Evolutionary conservation across 1,140 invertebrate genomes (phyloP).

Genomic region (Anoplophora glabripennis): DNA sequence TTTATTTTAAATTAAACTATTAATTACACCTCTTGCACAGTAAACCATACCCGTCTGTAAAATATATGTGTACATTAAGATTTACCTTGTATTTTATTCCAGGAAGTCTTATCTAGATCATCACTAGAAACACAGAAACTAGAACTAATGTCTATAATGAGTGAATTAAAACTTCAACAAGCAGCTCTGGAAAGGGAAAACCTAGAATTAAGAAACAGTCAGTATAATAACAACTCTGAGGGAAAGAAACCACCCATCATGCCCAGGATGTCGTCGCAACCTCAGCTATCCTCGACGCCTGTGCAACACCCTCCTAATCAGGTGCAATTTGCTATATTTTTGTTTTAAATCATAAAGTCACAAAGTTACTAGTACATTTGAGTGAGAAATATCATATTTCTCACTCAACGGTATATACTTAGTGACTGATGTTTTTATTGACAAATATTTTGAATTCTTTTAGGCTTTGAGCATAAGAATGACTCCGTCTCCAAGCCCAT

Average conservation of each 20-base stretch:
- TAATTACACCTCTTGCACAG: too few relatives aligned
- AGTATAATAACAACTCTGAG: constrained; percentile 39
- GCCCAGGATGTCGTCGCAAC: constrained; percentile 46
- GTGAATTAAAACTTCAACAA: constrained; percentile 81
- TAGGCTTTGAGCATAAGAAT: constrained; percentile 24
- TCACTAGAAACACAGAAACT: constrained; percentile 90
- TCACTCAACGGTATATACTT: neutral
- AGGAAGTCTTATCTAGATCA: constrained; percentile 84
- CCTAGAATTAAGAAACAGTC: constrained; percentile 60
- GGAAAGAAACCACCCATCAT: constrained; percentile 52
- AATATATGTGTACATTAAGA: too few relatives aligned
- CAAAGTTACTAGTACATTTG: too few relatives aligned
- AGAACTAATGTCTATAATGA: constrained; percentile 86
- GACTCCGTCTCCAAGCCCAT: constrained; percentile 51
- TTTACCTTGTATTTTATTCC: constrained; percentile 29
- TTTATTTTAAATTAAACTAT: too few relatives aligned
- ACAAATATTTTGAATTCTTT: neutral
- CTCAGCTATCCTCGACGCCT: constrained; percentile 44
- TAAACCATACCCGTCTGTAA: too few relatives aligned
- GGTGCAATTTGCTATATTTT: constrained; percentile 25
- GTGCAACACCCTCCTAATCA: constrained; percentile 44
- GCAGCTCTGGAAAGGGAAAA: constrained; percentile 83
- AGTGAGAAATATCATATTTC: too few relatives aligned
- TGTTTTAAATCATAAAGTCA: too few relatives aligned
- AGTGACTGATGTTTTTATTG: neutral